Conservation (phyloP, 2,888 invertebrate genomes). For the Leptarthrus brevirostris region DNA sequence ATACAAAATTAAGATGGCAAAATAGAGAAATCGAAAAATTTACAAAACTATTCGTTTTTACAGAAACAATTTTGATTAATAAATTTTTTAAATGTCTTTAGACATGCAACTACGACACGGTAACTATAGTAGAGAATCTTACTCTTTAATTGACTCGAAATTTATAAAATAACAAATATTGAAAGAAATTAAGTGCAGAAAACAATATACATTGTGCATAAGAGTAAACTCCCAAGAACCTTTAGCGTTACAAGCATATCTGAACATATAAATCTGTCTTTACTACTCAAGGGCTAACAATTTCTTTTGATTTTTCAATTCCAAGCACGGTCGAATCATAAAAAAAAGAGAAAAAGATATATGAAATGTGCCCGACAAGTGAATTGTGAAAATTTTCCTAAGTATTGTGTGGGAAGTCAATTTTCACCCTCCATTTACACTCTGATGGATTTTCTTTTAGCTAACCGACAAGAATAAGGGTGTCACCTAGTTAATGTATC, state of each 20-base stretch:
- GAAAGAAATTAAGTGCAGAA: too few species aligned
- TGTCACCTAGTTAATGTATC: not conserved
- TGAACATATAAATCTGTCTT: not conserved
- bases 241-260: not conserved
- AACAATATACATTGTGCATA: too few species aligned
- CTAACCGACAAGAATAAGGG: constrained; percentile 11
- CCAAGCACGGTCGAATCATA: constrained; percentile 48
- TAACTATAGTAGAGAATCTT: too few species aligned
- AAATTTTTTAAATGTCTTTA: too few species aligned
- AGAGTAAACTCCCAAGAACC: too few species aligned
- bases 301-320: constrained; percentile 47
- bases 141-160: too few species aligned
- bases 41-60: too few species aligned
- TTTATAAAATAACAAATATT: too few species aligned
- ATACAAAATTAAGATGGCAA: too few species aligned
- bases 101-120: too few species aligned
- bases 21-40: too few species aligned
- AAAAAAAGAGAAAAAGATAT: constrained; percentile 18
- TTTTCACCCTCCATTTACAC: constrained; percentile 55
- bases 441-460: constrained; percentile 24
- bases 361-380: constrained; percentile 21
- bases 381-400: constrained; percentile 37
- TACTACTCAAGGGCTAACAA: not conserved
- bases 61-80: too few species aligned
- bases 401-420: constrained; percentile 47